phyloP scores from a whole-genome alignment of 2,113 vertebrate genomes.

The Brachypodius melanocephalos region DNA sequence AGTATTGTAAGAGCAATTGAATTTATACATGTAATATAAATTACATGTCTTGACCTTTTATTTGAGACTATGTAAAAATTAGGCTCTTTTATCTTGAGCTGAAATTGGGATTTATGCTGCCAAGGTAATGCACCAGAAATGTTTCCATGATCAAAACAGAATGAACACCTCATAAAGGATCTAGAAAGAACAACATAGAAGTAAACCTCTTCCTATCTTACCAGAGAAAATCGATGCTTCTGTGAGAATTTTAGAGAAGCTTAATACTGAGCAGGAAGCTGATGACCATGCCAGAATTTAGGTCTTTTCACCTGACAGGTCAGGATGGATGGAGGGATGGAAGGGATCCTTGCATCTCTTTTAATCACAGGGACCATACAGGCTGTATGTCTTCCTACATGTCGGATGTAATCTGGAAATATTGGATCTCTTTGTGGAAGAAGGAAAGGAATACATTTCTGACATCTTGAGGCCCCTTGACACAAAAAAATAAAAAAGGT shows the following conservation, averaged over 20 bases:
- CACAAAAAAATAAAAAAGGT: background rate
- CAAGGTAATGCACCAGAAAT: background rate
- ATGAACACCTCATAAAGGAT: background rate
- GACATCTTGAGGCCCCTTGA: background rate
- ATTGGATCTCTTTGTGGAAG: background rate
- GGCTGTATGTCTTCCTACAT: accelerated
- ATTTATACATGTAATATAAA: background rate
- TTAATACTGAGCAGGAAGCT: background rate
- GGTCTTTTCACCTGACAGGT: background rate
- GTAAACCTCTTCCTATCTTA: background rate
- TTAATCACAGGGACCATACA: background rate
- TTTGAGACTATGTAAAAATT: background rate
- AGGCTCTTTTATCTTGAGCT: background rate
- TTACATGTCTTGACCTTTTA: background rate
- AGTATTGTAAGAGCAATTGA: background rate
- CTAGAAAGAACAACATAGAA: background rate
- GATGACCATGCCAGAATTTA: background rate
- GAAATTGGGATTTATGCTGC: background rate
- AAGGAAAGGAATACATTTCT: background rate
- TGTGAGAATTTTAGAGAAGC: background rate
- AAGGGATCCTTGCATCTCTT: background rate
- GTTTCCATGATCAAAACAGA: background rate
- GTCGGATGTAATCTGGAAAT: background rate
- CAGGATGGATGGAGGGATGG: background rate
- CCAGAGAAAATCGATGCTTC: background rate